phyloP scores from a whole-genome alignment of 2,888 invertebrate genomes.

The Cryptops parisi region DNA sequence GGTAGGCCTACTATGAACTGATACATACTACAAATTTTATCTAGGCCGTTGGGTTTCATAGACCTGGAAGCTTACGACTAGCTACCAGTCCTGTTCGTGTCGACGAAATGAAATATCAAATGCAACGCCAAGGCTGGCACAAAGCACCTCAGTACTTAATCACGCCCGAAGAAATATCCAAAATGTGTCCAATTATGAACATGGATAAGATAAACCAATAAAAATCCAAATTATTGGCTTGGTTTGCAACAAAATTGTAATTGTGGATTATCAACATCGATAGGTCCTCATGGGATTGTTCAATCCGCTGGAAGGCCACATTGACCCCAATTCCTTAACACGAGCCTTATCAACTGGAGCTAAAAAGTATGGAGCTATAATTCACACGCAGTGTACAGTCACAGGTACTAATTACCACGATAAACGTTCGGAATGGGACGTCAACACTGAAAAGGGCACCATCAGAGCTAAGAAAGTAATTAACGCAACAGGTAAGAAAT shows the following conservation, averaged over 20 bases:
- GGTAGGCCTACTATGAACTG: neutral
- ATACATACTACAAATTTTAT: no score
- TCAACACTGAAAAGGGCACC: conserved; percentile 27
- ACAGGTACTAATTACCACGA: conserved; percentile 23
- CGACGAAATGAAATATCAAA: conserved; percentile 33
- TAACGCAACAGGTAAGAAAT: conserved; percentile 30
- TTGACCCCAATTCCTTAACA: conserved; percentile 34
- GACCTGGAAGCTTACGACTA: conserved; percentile 32
- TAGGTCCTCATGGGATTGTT: conserved; percentile 33
- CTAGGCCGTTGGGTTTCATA: conserved; percentile 32
- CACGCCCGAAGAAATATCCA: conserved; percentile 28
- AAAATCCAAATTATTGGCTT: neutral
- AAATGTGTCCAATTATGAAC: conserved; percentile 31
- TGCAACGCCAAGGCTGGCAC: conserved; percentile 31
- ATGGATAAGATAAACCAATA: conserved; percentile 27
- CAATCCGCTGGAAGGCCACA: conserved; percentile 34
- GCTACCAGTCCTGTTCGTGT: conserved; percentile 30
- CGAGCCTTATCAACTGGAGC: conserved; percentile 34
- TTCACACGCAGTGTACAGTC: conserved; percentile 25
- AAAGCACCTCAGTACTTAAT: conserved; percentile 27
- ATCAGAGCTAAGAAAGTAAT: conserved; percentile 31
- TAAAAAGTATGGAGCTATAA: conserved; percentile 28
- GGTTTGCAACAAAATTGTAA: neutral
- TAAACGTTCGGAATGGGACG: conserved; percentile 27
- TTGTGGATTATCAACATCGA: neutral